Percentiles rank a stretch among this genome's conserved stretches.
These are phyloP conservation scores for Rhinella marina DNA, from an alignment of 2,797 vertebrate genomes.

Conservation along the genomic window DNA sequence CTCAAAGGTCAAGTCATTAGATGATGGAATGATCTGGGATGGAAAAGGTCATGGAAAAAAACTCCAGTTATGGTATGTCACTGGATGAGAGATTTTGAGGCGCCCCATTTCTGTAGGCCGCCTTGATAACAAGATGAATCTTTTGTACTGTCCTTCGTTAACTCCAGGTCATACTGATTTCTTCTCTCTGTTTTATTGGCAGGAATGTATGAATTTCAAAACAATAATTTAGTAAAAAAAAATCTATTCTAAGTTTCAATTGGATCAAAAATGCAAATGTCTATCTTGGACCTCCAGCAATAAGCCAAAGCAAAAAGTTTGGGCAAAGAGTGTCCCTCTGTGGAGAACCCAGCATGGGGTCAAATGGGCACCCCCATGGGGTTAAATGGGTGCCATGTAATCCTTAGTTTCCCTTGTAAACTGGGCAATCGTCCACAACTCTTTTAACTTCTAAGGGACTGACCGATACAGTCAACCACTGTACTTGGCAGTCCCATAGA, in stretches of 20 bases:
- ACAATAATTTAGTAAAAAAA: neutral
- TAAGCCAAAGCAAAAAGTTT: no score
- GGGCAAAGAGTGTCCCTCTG: no score
- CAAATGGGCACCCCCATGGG: no score
- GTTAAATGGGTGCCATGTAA: no score
- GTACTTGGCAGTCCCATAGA: no score
- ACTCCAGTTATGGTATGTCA: constrained; percentile 66
- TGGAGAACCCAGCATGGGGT: no score
- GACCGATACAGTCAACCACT: no score
- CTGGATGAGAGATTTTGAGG: constrained; percentile 51
- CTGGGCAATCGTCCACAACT: no score
- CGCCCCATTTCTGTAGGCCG: neutral
- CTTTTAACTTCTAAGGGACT: no score
- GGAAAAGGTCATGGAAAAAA: constrained; percentile 76
- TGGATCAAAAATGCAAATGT: no score
- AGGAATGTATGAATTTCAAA: neutral
- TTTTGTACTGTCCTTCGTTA: neutral
- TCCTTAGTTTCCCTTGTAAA: no score
- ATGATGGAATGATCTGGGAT: constrained; percentile 74
- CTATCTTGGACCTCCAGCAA: no score
- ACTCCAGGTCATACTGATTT: neutral
- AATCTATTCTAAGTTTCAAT: neutral
- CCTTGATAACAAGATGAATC: neutral
- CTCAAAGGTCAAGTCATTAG: constrained; percentile 79
- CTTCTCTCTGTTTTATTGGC: neutral